Conservation (phyloP, 1,140 invertebrate species). For the Pachypsylla venusta region DNA sequence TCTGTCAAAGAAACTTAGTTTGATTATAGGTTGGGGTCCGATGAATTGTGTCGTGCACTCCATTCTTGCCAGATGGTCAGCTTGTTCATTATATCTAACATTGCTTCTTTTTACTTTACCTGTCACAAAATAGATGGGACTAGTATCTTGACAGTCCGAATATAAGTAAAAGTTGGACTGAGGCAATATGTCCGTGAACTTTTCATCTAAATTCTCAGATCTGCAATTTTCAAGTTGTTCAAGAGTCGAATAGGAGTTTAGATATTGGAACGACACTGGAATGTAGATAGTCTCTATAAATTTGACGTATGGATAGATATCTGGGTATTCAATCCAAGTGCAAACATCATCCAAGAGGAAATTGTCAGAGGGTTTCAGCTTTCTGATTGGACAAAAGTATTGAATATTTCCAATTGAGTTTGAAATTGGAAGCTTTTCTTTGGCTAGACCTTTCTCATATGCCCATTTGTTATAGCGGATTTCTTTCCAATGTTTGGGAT, state of each 20-base stretch:
- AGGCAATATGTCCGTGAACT: background rate
- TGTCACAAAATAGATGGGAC: background rate
- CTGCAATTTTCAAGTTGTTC: background rate
- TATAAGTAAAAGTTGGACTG: background rate
- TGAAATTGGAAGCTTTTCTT: background rate
- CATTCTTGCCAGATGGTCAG: too few relatives aligned
- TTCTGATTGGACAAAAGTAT: background rate
- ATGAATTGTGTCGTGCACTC: too few relatives aligned
- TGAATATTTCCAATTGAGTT: conserved; percentile 1
- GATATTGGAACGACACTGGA: background rate
- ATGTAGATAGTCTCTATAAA: background rate
- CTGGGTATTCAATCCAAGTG: background rate
- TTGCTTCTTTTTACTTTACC: too few relatives aligned
- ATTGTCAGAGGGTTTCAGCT: too few relatives aligned
- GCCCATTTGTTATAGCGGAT: conserved; percentile 6
- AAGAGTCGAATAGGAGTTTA: background rate
- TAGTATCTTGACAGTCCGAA: background rate
- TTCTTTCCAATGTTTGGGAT: conserved; percentile 3
- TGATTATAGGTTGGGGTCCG: too few relatives aligned
- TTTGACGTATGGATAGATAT: background rate
- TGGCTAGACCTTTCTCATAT: background rate
- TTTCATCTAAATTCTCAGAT: background rate
- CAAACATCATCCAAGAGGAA: conserved; percentile 5
- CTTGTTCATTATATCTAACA: too few relatives aligned
- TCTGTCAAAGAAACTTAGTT: too few relatives aligned